Evolutionary conservation across 2,888 invertebrate genomes (phyloP).

Genomic region (Sepiola atlantica): DNA sequence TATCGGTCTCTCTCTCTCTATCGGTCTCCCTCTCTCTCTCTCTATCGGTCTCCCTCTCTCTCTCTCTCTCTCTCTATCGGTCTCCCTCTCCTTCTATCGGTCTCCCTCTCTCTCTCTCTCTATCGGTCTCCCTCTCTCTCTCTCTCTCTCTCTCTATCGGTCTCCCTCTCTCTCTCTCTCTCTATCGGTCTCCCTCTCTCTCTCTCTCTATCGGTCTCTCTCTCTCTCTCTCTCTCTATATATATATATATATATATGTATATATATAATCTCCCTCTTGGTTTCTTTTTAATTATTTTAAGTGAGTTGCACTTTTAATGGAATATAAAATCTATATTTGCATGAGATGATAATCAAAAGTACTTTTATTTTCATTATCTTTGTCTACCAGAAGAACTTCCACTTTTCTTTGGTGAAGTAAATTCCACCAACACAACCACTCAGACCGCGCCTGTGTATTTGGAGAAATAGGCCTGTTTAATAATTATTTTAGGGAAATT

Average conservation of each 20-base stretch:
- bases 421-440: too few species aligned
- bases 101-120: constrained; percentile 40
- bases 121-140: constrained; percentile 11
- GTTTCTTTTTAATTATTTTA: neutral
- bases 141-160: constrained; percentile 50
- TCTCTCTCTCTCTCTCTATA: neutral
- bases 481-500: too few species aligned
- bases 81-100: neutral
- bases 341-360: too few species aligned
- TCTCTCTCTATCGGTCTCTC: constrained; percentile 16
- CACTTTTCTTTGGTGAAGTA: too few species aligned
- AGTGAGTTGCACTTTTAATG: too few species aligned
- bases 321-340: too few species aligned
- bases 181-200: neutral
- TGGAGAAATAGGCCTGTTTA: too few species aligned
- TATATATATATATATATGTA: neutral
- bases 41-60: neutral
- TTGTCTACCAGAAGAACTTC: too few species aligned
- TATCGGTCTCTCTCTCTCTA: neutral
- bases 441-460: too few species aligned
- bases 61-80: neutral
- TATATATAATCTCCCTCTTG: neutral
- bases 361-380: too few species aligned
- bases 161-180: constrained; percentile 50
- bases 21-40: neutral